Evolutionary conservation across 2,888 invertebrate genomes (phyloP).

Genomic region (Microchrysa polita): DNA sequence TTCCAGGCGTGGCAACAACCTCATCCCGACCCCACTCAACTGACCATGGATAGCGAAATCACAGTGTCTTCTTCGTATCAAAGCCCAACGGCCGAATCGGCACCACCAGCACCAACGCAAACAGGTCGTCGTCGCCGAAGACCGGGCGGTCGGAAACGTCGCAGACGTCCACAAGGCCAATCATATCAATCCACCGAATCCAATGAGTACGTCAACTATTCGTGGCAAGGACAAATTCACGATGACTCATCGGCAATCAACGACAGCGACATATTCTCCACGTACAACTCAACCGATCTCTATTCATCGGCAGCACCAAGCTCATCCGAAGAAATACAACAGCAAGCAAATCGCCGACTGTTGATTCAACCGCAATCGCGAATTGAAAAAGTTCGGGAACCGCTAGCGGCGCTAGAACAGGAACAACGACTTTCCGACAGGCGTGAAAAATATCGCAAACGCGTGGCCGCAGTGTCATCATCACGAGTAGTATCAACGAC

Average conservation of each 20-base stretch:
- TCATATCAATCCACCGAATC: background rate
- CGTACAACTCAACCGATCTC: background rate
- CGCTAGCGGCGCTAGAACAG: slow-evolving; percentile 59
- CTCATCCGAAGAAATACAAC: slow-evolving; percentile 53
- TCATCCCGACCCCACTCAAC: slow-evolving; percentile 37
- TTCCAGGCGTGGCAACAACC: slow-evolving; percentile 46
- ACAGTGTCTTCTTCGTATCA: slow-evolving; percentile 22
- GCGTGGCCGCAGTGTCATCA: slow-evolving; percentile 52
- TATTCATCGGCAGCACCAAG: slow-evolving; percentile 53
- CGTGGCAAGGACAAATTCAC: slow-evolving; percentile 64
- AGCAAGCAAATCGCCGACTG: slow-evolving; percentile 42
- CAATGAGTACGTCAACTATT: slow-evolving; percentile 53
- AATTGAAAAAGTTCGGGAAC: slow-evolving; percentile 55
- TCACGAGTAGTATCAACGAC: slow-evolving; percentile 36
- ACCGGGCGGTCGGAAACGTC: slow-evolving; percentile 68
- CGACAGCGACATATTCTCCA: slow-evolving; percentile 45
- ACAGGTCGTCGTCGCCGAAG: slow-evolving; percentile 63
- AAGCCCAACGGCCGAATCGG: background rate
- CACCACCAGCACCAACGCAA: slow-evolving; percentile 60
- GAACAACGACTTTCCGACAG: slow-evolving; percentile 57
- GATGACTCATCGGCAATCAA: slow-evolving; percentile 57
- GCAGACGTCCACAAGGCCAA: slow-evolving; percentile 68
- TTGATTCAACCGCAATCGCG: slow-evolving; percentile 63
- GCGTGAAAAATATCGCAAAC: slow-evolving; percentile 56
- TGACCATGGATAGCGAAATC: slow-evolving; percentile 26